A percentile compares a stretch with the other conserved stretches of the same genome.
Conservation (phyloP, 2,113 vertebrate genomes). For the Brachypteracias leptosomus region DNA sequence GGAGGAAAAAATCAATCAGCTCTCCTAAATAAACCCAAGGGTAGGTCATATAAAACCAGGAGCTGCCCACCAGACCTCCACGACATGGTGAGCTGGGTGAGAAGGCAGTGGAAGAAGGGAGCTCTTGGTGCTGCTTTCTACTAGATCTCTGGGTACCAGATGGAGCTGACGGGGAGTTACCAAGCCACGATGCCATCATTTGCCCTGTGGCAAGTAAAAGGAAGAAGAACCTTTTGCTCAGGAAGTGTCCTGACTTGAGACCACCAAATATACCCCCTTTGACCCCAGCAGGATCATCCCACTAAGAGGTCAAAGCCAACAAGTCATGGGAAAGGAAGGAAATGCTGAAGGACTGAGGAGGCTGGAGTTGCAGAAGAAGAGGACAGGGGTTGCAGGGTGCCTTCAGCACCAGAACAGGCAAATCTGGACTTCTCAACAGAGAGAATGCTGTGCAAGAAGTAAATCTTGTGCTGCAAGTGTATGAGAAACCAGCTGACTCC, state of each 20-base stretch:
- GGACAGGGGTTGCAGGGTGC: neutral
- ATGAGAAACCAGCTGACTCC: neutral
- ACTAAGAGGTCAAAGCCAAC: neutral
- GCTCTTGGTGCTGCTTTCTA: neutral
- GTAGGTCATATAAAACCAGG: neutral
- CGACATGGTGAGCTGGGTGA: neutral
- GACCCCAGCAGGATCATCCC: neutral
- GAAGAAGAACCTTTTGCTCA: neutral
- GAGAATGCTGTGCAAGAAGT: neutral
- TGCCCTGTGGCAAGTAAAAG: neutral
- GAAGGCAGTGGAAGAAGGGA: neutral
- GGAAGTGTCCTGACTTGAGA: neutral
- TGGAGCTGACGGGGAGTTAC: neutral
- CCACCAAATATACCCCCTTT: neutral
- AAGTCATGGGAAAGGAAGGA: neutral
- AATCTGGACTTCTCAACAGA: neutral
- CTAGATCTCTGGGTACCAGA: too few species aligned
- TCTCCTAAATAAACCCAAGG: neutral
- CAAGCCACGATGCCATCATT: neutral
- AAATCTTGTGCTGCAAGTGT: neutral
- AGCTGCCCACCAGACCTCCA: neutral
- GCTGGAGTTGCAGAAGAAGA: neutral
- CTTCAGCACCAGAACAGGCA: accelerated
- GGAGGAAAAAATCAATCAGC: neutral
- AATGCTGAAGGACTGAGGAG: neutral